Evolutionary conservation across 92 coral and sea anemone genomes (phyloP), one percentile per base, ranked within the genome.

Genomic region (Zoanthus gigantus): DNA sequence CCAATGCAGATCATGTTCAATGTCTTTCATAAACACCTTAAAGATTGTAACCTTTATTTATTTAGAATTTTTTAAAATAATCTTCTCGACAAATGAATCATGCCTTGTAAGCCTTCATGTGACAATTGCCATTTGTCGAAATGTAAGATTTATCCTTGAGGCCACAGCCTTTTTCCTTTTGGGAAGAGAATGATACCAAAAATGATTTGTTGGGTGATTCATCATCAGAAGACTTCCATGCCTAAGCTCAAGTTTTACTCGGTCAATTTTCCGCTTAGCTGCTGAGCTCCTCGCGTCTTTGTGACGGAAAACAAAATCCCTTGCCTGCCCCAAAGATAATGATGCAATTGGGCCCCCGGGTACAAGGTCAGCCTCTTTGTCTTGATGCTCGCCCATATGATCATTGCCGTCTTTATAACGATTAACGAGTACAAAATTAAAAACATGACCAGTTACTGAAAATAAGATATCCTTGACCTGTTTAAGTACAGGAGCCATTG

Each of bases 381-480:
- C 98, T 74, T 93, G 88, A 79, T 94, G 98, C 46, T 94, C 98
- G 15, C 98, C 98, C 67, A 94, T 94, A 72, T 94, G 96, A 87
- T 94, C 98, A 72, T 72, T 87, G 8, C 98, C 98, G 72, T 94
- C 98, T 18, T 94, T 93, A 76, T 94, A 94, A 12, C 98, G 92
- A 82, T 94, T 94, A 44, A 94, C 94, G 68, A 94, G 94, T 28
- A 94, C 98, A 91, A 94, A 94, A 80, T 94, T 94, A 66, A 94
- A 94, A 45, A 68, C 47, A 15, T 90, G 93, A n/a, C 85, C 89
- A 18, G 94, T 90, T 30, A 86, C 60, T 9, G 88, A 76, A 4
- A 86, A 30, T 47, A 94, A 37, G n/a, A 88, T 12, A 74, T 93
- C 90, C 9, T 92, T 68, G 46, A 94, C 61, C 16, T 72, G 66